Evolutionary conservation across 2,113 vertebrate species (phyloP).

Genomic region (Cygnus atratus): DNA sequence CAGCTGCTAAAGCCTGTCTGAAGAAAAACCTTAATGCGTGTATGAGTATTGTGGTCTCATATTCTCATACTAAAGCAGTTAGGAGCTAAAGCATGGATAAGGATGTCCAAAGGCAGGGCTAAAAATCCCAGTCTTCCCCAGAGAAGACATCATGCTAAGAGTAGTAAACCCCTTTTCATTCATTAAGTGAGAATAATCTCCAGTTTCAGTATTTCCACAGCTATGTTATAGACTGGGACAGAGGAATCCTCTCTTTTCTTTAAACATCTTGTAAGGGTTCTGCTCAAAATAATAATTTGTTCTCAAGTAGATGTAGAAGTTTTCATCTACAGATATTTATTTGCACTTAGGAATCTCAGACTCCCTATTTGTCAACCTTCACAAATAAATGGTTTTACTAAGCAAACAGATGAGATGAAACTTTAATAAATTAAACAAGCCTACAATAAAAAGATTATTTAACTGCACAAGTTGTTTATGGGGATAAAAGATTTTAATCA

Average conservation of each 20-base stretch:
- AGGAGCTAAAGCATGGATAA: background rate
- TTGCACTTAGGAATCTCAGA: background rate
- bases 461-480: conserved; percentile 30
- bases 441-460: background rate
- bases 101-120: background rate
- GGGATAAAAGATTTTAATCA: conserved; percentile 38
- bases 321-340: background rate
- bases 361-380: background rate
- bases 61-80: background rate
- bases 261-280: background rate
- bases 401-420: background rate
- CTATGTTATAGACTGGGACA: background rate
- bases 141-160: background rate
- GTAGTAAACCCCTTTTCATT: background rate
- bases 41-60: background rate
- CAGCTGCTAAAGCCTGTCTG: background rate
- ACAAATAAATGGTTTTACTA: background rate
- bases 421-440: background rate
- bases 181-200: background rate
- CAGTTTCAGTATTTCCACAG: background rate
- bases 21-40: background rate
- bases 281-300: background rate
- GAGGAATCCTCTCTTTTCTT: background rate
- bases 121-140: background rate
- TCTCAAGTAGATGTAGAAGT: background rate